phyloP scores from a whole-genome alignment of 2,888 invertebrate species.

The Polyommatus icarus region DNA sequence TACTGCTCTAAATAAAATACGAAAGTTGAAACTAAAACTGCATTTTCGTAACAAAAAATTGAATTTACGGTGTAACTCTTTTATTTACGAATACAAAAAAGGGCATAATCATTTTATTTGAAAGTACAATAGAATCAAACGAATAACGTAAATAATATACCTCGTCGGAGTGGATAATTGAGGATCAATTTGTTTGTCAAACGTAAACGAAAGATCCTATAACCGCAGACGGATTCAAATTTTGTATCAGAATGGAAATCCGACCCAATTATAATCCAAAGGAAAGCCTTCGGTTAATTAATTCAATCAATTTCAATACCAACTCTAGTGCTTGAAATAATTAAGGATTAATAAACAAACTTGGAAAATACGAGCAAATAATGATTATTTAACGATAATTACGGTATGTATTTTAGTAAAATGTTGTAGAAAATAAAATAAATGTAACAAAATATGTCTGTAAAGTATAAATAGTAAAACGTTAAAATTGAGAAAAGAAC shows the following conservation, averaged over 20 bases:
- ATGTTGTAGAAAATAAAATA: no score
- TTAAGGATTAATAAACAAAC: background rate
- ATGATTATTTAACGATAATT: background rate
- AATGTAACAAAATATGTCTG: no score
- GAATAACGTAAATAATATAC: background rate
- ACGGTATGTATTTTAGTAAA: background rate
- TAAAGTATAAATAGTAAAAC: no score
- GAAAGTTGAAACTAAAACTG: background rate
- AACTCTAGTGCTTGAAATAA: conserved; percentile 14
- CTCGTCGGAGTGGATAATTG: background rate
- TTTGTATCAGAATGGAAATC: conserved; percentile 17
- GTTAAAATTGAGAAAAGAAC: background rate
- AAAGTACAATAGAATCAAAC: background rate
- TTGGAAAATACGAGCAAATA: background rate
- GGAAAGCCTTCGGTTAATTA: conserved; percentile 19
- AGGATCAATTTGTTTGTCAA: conserved; percentile 1
- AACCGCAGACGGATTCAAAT: conserved; percentile 12
- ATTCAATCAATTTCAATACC: conserved; percentile 13
- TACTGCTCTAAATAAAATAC: background rate
- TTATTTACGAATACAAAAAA: background rate
- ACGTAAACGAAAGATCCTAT: background rate
- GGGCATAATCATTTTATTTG: background rate
- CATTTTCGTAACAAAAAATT: background rate
- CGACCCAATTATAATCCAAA: conserved; percentile 22
- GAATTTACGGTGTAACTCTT: background rate